A percentile compares a stretch with the other conserved stretches of the same genome.
phyloP scores from a whole-genome alignment of 53 echinoderm and acorn worm genomes.

The Echinometra lucunter region DNA sequence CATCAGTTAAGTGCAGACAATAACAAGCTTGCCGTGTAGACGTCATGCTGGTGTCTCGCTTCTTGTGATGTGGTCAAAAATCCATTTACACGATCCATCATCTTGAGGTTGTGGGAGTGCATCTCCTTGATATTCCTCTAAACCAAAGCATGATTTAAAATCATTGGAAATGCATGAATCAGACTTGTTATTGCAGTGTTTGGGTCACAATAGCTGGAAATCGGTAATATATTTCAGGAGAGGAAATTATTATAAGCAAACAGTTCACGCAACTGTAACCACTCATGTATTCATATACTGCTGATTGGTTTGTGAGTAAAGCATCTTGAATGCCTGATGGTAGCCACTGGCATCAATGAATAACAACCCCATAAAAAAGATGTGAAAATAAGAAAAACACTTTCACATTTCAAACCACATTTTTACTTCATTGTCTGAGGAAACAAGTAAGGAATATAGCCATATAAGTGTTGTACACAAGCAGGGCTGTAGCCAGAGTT shows the following conservation, averaged over 20 bases:
- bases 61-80: conserved; percentile 46
- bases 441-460: not conserved
- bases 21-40: not conserved
- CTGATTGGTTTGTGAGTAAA: conserved; percentile 5
- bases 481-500: no score
- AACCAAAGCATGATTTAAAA: not conserved
- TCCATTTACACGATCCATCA: not conserved
- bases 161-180: conserved; percentile 29
- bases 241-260: not conserved
- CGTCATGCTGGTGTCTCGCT: conserved; percentile 24
- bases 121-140: not conserved
- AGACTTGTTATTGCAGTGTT: not conserved
- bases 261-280: not conserved
- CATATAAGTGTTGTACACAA: not conserved
- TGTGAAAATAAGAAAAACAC: not conserved
- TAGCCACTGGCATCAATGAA: not conserved
- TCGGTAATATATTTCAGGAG: conserved; percentile 1
- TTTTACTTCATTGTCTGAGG: not conserved
- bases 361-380: no score
- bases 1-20: not conserved
- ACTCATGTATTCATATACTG: not conserved
- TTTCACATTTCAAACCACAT: not conserved
- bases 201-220: conserved; percentile 33
- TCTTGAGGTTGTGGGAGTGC: not conserved
- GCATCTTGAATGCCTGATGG: not conserved